Conservation (phyloP, 2,113 vertebrate genomes). For the Apodemus speciosus region DNA sequence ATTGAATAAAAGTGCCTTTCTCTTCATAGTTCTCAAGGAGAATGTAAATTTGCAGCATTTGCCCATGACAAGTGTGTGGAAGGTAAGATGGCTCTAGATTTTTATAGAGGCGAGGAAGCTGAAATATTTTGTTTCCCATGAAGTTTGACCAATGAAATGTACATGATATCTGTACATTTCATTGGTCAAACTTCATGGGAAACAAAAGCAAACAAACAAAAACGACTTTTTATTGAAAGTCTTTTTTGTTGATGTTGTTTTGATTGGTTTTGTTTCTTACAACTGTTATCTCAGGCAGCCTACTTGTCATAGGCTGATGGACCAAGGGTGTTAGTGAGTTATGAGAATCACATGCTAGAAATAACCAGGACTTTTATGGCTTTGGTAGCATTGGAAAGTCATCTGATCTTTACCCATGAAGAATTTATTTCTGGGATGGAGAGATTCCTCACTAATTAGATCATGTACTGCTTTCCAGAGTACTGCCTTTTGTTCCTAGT, state of each 20-base stretch:
- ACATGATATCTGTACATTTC: background rate
- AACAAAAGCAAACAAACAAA: too few species aligned
- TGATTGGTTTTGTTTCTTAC: background rate
- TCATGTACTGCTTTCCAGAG: background rate
- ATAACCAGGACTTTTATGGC: background rate
- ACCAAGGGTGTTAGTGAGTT: background rate
- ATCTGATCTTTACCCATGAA: background rate
- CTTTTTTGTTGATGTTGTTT: background rate
- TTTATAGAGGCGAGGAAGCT: background rate
- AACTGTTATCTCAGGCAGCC: background rate
- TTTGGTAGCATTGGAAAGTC: background rate
- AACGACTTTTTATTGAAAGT: too few species aligned
- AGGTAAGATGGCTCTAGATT: background rate
- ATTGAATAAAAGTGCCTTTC: background rate
- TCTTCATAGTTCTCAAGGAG: background rate
- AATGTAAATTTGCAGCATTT: background rate
- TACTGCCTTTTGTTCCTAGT: background rate
- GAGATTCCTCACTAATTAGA: background rate
- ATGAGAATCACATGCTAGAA: background rate
- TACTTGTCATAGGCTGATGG: background rate
- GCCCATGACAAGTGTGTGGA: background rate
- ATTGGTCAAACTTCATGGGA: too few species aligned
- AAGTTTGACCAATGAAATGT: constrained; percentile 23
- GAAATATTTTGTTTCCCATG: background rate
- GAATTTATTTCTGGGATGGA: background rate